A percentile compares a stretch with the other conserved stretches of the same genome.
Evolutionary conservation across 2,888 invertebrate species (phyloP).

Genomic region (Campoletis raptor): DNA sequence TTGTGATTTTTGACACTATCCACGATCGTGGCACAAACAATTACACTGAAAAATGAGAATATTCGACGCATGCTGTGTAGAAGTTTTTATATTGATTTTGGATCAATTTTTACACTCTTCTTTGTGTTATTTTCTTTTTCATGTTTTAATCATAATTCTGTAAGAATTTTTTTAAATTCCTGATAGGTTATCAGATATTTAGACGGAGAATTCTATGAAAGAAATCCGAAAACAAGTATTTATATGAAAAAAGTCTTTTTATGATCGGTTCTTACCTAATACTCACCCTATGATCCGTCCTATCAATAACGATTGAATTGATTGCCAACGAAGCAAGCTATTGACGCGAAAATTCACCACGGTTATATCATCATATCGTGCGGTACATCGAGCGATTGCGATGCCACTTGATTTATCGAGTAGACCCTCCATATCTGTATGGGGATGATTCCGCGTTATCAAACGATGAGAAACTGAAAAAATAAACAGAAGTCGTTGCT

Average conservation of each 20-base stretch:
- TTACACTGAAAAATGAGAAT: no score
- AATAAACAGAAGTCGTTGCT: slow-evolving; percentile 1
- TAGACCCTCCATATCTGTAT: slow-evolving; percentile 39
- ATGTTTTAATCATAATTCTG: not conserved
- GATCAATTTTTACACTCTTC: not conserved
- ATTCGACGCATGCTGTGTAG: no score
- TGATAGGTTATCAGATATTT: not conserved
- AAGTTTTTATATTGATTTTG: not conserved
- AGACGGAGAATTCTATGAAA: not conserved
- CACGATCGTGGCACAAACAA: no score
- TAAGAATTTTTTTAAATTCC: no score
- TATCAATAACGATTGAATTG: slow-evolving; percentile 44
- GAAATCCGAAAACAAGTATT: not conserved
- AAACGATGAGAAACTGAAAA: slow-evolving; percentile 37
- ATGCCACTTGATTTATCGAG: slow-evolving; percentile 61
- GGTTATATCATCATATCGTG: slow-evolving; percentile 32
- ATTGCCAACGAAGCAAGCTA: slow-evolving; percentile 37
- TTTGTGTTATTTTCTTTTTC: not conserved
- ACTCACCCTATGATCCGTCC: not conserved
- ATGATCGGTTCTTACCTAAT: not conserved
- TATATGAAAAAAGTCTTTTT: not conserved
- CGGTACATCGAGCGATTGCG: slow-evolving; percentile 47
- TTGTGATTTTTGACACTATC: no score
- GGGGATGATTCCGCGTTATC: slow-evolving; percentile 39
- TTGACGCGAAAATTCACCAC: slow-evolving; percentile 50